Evolutionary conservation across 2,113 vertebrate genomes (phyloP).

Genomic region (Coreoperca whiteheadi): DNA sequence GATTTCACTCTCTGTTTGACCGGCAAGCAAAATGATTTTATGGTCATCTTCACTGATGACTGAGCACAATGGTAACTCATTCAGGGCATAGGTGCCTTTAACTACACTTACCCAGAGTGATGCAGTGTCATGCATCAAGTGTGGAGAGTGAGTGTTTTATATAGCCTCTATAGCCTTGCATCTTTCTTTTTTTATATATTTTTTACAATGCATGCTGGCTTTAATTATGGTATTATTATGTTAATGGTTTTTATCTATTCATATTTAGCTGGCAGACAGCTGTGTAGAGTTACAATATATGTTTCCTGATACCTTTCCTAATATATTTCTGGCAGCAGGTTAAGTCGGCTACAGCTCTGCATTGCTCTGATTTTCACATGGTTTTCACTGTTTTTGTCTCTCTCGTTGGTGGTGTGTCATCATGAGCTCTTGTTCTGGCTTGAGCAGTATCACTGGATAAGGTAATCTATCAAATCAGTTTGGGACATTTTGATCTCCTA

Average conservation of each 20-base stretch:
- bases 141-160: neutral
- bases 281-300: neutral
- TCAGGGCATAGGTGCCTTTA: neutral
- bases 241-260: neutral
- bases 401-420: neutral
- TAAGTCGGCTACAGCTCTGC: neutral
- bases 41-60: neutral
- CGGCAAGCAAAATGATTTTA: neutral
- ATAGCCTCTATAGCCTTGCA: neutral
- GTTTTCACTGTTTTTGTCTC: neutral
- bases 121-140: neutral
- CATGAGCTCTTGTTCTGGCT: slow-evolving; percentile 16
- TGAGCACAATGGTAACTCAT: neutral
- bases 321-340: neutral
- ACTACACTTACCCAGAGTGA: neutral
- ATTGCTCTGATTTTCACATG: neutral
- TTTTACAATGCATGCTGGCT: neutral
- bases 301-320: neutral
- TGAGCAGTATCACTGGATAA: slow-evolving; percentile 26
- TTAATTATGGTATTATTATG: neutral
- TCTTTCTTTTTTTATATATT: neutral
- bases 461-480: slow-evolving; percentile 63
- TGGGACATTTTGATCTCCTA: slow-evolving; percentile 45
- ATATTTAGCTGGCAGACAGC: neutral
- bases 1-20: neutral